phyloP scores from a whole-genome alignment of 2,113 vertebrate species.

The Halichoerus grypus region DNA sequence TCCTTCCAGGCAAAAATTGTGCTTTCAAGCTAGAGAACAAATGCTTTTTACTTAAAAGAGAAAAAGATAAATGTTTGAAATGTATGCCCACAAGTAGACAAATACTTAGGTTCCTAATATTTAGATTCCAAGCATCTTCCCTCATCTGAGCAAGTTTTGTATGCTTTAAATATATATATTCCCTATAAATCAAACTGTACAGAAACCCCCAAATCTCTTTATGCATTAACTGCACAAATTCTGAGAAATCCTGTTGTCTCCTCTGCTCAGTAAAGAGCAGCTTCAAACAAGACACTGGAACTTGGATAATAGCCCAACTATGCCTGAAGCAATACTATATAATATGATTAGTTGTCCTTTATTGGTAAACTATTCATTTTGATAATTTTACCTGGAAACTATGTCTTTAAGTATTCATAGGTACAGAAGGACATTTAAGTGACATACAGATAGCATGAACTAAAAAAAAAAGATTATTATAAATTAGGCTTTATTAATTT shows the following conservation, averaged over 20 bases:
- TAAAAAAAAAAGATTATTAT: conserved; percentile 12
- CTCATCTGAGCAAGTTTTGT: neutral
- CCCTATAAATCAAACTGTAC: conserved; percentile 60
- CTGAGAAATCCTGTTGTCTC: conserved; percentile 52
- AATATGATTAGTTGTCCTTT: conserved; percentile 66
- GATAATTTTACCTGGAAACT: conserved; percentile 49
- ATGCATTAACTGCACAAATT: conserved; percentile 72
- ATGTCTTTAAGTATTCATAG: conserved; percentile 31
- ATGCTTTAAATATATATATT: conserved; percentile 54
- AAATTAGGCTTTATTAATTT: conserved; percentile 35
- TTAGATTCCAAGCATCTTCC: neutral
- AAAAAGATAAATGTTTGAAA: neutral
- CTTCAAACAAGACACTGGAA: conserved; percentile 61
- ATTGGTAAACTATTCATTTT: conserved; percentile 65
- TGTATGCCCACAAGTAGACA: neutral
- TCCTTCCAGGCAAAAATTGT: neutral
- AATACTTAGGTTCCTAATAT: neutral
- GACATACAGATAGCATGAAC: neutral
- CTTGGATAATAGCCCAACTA: conserved; percentile 58
- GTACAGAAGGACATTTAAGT: neutral
- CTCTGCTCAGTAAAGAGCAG: conserved; percentile 47
- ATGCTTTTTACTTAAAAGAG: neutral
- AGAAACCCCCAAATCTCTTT: conserved; percentile 64
- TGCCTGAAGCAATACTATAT: conserved; percentile 70
- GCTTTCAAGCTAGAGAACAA: neutral